Percentiles rank a stretch among this genome's conserved stretches.
Evolutionary conservation across 2,888 invertebrate species (phyloP).

Genomic region (Zygothrica quintamaculata): DNA sequence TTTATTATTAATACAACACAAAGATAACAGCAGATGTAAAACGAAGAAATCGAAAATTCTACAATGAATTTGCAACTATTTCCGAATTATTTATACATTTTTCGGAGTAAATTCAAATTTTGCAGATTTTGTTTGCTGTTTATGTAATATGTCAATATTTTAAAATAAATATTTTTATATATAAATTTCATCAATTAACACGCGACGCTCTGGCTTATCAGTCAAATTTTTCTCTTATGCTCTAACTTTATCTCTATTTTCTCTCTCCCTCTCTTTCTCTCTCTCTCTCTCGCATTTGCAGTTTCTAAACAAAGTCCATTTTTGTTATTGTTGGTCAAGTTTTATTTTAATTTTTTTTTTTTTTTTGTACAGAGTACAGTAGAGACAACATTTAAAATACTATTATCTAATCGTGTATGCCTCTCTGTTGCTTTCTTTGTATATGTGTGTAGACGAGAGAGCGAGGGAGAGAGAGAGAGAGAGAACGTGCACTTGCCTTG

Average conservation of each 20-base stretch:
- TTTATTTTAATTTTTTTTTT: too few species aligned
- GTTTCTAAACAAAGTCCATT: conserved; percentile 74
- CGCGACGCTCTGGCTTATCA: conserved; percentile 29
- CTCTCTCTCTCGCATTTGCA: conserved; percentile 27
- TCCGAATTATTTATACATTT: too few species aligned
- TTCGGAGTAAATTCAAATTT: not conserved
- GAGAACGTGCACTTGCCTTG: conserved; percentile 42
- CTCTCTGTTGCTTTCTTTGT: conserved; percentile 12
- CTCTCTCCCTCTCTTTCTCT: conserved; percentile 1
- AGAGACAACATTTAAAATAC: conserved; percentile 72
- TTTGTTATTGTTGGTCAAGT: conserved; percentile 67
- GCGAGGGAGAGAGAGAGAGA: conserved; percentile 24
- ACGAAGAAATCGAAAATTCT: too few species aligned
- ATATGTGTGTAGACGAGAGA: conserved; percentile 12
- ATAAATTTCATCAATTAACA: conserved; percentile 5
- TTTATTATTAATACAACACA: not conserved
- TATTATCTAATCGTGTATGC: conserved; percentile 65
- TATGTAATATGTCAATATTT: too few species aligned
- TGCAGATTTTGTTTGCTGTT: too few species aligned
- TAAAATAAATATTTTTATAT: too few species aligned
- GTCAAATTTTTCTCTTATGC: conserved; percentile 6
- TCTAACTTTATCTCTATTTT: not conserved
- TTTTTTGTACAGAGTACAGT: conserved; percentile 72
- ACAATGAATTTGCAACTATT: too few species aligned
- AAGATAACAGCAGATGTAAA: too few species aligned